Base-by-base conservation (phyloP, 1,140 invertebrate genomes). In the Monomorium pharaonis region DNA sequence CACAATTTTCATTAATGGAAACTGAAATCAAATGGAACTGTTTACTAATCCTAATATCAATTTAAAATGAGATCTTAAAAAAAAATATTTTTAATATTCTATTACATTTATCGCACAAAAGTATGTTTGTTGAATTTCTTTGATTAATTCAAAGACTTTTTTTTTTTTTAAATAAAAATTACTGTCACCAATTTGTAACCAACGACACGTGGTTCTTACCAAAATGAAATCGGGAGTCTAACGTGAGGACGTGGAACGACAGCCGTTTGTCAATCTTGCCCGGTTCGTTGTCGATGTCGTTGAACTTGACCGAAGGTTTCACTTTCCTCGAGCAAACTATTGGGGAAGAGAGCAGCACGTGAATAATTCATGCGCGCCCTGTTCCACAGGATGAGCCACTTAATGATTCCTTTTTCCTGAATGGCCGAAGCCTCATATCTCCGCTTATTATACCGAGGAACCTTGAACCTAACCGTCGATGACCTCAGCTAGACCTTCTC, bases 291-390 rank as follows among this genome's bases (percentile, higher is more conserved):
- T 65, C 75, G 76, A 84, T 83, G 88, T 87, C 88, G 80, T 81
- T 89, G 88, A 90, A 90, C 89, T 89, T 90, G 88, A 89, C 78
- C 56, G 88, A 83, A 77, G 75, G 80, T 90, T 90, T 90, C 89
- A 90, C 89, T 90, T 90, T 90, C 85, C 88, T 85, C 74, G 62
- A 65, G 54, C 74, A 69, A 89, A 90, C 86, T 85, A 87, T 89
- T 85, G 80, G 76, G 81, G 89, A 89, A 89, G 89, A 89, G 30
- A 89, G n/a, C 80, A 80, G 47, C 63, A 72, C 85, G 86, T 90
- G 89, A 90, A 90, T 90, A 89, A 90, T 89, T 90, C 85, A 90
- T 90, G 85, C 77, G 30, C 81, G 74, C 89, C 86, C 86, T 85
- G 89, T 90, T 90, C 89, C 89, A 89, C 84, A 90, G 89, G 83